Conservation (phyloP, 30 jellyfish, hydroid and myxozoan genomes). For the Sanderia malayensis region DNA sequence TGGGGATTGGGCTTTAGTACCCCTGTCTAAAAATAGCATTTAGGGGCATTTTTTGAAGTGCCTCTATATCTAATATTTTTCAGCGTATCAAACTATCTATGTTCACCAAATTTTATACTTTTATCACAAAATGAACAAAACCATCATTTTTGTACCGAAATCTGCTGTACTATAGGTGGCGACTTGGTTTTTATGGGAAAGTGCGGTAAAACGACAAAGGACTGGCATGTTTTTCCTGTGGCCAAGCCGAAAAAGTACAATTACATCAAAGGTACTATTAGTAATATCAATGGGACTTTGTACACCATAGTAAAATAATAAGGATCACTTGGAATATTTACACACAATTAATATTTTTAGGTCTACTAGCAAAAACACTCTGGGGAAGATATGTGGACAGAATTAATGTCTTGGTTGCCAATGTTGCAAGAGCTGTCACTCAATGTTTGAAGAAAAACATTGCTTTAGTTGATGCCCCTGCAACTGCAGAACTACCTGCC, state of each 20-base stretch:
- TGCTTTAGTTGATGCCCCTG: constrained; percentile 9
- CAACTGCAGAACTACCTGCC: constrained; percentile 7
- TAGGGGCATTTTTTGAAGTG: too few species aligned
- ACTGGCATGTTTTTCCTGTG: constrained; percentile 42
- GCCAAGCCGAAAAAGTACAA: too few species aligned
- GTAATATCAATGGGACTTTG: background rate
- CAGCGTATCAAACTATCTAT: too few species aligned
- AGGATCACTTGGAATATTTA: background rate
- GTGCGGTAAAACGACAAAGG: constrained; percentile 44
- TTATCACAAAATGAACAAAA: too few species aligned
- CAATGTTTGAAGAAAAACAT: constrained; percentile 9
- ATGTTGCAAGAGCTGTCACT: too few species aligned
- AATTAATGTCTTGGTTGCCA: background rate
- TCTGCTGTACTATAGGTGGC: too few species aligned
- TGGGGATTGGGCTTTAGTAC: too few species aligned
- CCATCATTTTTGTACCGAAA: too few species aligned
- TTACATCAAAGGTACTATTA: too few species aligned
- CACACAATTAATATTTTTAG: background rate
- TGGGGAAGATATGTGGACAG: constrained; percentile 27
- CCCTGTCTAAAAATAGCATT: too few species aligned
- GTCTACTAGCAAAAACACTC: constrained; percentile 10
- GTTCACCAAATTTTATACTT: too few species aligned
- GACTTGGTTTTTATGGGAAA: constrained; percentile 19
- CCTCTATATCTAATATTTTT: too few species aligned
- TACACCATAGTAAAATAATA: background rate